phyloP scores from a whole-genome alignment of 92 coral and sea anemone genomes.

The Epizoanthus scotinus region DNA sequence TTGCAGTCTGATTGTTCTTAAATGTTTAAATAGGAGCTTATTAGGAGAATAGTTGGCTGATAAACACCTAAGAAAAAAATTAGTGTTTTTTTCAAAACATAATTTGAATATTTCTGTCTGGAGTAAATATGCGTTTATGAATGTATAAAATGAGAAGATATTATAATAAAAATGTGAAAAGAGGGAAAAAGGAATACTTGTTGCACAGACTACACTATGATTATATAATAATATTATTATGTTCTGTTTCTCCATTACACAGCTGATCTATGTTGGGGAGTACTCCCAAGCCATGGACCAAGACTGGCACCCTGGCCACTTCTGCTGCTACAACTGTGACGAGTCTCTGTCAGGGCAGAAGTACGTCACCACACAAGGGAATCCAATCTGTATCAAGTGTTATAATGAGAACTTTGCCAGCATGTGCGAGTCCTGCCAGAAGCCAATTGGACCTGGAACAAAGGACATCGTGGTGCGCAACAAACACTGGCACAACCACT shows the following conservation, averaged over 20 bases:
- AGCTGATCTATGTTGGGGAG: slow-evolving; percentile 94
- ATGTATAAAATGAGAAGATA: too few relatives aligned
- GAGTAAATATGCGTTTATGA: too few relatives aligned
- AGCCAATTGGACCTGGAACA: slow-evolving; percentile 93
- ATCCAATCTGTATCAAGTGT: slow-evolving; percentile 86
- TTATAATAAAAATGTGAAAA: too few relatives aligned
- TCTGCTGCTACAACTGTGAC: slow-evolving; percentile 90
- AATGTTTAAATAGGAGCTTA: too few relatives aligned
- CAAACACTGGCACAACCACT: slow-evolving; percentile 94
- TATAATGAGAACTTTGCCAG: slow-evolving; percentile 88
- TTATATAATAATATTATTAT: too few relatives aligned
- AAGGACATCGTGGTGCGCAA: slow-evolving; percentile 96
- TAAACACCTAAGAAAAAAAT: too few relatives aligned
- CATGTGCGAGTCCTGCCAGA: slow-evolving; percentile 79
- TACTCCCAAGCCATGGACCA: slow-evolving; percentile 96
- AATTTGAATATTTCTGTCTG: too few relatives aligned
- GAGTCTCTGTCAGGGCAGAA: slow-evolving; percentile 86
- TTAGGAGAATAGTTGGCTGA: too few relatives aligned
- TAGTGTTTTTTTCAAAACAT: too few relatives aligned
- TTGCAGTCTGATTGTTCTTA: too few relatives aligned
- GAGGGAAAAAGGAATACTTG: too few relatives aligned
- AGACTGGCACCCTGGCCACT: slow-evolving; percentile 98
- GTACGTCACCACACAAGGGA: slow-evolving; percentile 82
- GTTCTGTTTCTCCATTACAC: neutral
- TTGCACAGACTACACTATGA: too few relatives aligned